These are phyloP conservation scores for Bos taurus DNA, from an alignment of 2,113 vertebrate species.

Conservation along the genomic window DNA sequence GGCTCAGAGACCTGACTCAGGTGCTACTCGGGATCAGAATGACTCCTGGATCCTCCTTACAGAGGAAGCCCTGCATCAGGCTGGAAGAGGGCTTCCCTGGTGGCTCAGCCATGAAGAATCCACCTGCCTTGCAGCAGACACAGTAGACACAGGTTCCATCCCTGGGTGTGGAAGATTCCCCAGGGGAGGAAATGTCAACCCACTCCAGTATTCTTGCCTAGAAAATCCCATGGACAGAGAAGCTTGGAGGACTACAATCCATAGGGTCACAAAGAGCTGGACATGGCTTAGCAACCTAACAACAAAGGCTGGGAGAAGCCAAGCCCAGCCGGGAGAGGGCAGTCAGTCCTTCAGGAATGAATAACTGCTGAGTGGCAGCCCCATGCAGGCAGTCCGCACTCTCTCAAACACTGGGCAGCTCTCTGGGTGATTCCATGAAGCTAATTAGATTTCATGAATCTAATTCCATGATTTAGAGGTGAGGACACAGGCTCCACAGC, in stretches of 20 bases:
- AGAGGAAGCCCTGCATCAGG: background rate
- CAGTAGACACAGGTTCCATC: background rate
- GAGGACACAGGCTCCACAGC: background rate
- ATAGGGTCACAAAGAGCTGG: background rate
- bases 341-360: background rate
- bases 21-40: background rate
- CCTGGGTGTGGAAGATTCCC: background rate
- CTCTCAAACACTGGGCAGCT: no score
- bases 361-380: background rate
- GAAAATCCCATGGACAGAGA: background rate
- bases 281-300: background rate
- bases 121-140: background rate
- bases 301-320: background rate
- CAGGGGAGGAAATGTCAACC: background rate
- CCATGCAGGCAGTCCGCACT: fast-evolving
- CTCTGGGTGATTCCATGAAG: background rate
- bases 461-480: background rate
- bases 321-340: background rate
- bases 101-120: background rate
- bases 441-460: background rate
- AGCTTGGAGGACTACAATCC: background rate
- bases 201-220: background rate
- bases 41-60: background rate
- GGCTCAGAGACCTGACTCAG: background rate
- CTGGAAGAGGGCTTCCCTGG: background rate